phyloP scores from a whole-genome alignment of 2,113 vertebrate genomes.

The Odontophorus gujanensis region DNA sequence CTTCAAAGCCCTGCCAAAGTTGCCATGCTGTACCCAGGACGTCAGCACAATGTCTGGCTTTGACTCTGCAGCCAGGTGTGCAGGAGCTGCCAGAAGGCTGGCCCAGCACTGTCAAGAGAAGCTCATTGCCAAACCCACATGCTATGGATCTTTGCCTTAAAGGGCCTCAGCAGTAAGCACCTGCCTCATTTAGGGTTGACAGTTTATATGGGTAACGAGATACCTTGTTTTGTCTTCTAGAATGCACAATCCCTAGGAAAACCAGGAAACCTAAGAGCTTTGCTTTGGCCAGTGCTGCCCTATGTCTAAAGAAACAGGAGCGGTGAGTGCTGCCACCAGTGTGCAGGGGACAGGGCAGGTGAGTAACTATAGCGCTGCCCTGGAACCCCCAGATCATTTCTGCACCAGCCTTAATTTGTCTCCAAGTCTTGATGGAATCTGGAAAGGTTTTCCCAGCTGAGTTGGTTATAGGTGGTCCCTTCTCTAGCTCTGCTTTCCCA shows the following conservation, averaged over 20 bases:
- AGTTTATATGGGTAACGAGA: neutral
- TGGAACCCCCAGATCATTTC: neutral
- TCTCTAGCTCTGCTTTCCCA: neutral
- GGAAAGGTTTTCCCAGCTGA: neutral
- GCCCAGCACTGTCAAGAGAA: neutral
- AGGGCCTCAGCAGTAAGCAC: neutral
- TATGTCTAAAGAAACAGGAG: neutral
- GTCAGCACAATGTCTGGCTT: neutral
- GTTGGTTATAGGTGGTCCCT: neutral
- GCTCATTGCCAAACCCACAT: neutral
- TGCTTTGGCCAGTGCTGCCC: neutral
- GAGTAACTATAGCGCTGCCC: neutral
- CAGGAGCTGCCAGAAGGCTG: neutral
- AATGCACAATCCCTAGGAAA: neutral
- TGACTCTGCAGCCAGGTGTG: neutral
- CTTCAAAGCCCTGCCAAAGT: neutral
- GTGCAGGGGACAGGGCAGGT: neutral
- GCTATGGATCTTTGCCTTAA: neutral
- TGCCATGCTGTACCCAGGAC: fast-evolving
- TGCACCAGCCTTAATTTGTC: neutral
- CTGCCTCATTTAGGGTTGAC: neutral
- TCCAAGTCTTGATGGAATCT: too few species aligned
- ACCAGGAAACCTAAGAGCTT: neutral
- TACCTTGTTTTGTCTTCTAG: neutral
- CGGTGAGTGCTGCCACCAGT: neutral